phyloP scores from a whole-genome alignment of 2,888 invertebrate species.

The Flabesymbios commensalis region DNA sequence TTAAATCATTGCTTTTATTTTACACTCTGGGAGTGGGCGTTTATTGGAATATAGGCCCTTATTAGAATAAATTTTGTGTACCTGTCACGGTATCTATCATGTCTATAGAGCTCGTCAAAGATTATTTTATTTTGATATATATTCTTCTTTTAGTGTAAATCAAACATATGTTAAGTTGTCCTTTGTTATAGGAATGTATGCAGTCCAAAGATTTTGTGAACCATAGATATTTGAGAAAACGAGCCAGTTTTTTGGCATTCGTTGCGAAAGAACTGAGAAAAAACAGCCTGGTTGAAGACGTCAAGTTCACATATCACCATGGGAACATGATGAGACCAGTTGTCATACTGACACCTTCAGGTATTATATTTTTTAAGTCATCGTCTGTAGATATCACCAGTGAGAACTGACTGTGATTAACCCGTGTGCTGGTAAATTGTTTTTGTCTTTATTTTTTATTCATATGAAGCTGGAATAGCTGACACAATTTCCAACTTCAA shows the following conservation, averaged over 20 bases:
- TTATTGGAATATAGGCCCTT: neutral
- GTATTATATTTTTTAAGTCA: conserved; percentile 26
- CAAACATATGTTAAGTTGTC: neutral
- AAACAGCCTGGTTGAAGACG: conserved; percentile 61
- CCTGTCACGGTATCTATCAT: no score
- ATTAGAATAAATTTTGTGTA: neutral
- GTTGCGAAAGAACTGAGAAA: conserved; percentile 69
- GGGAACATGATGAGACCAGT: conserved; percentile 69
- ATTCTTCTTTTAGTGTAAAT: no score
- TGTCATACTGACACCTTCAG: conserved; percentile 55
- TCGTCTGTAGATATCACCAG: neutral
- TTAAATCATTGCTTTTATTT: neutral
- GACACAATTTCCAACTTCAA: no score
- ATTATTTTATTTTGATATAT: no score
- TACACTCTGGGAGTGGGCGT: neutral
- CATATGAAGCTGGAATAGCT: no score
- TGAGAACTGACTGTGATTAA: no score
- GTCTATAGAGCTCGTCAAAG: no score
- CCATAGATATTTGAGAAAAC: conserved; percentile 78
- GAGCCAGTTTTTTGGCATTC: conserved; percentile 76
- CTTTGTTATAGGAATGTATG: conserved; percentile 67
- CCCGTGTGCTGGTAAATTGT: no score
- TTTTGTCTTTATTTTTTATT: no score
- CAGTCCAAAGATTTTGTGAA: conserved; percentile 81
- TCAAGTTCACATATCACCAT: conserved; percentile 63